Evolutionary conservation across 2,113 vertebrate species (phyloP).

Genomic region (Sardina pilchardus): DNA sequence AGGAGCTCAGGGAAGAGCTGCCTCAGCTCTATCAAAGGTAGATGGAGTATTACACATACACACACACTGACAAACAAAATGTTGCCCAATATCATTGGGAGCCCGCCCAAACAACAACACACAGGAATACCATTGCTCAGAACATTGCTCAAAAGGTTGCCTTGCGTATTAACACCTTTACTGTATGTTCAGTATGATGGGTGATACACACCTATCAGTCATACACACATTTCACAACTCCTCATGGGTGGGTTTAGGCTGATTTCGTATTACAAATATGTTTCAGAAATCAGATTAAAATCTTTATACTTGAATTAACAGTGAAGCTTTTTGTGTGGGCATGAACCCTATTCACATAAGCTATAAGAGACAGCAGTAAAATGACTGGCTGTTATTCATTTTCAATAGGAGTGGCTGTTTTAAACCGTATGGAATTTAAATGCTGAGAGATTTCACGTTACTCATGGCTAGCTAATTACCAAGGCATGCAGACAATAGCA

Average conservation of each 20-base stretch:
- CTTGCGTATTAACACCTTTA: too few species aligned
- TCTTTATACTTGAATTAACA: neutral
- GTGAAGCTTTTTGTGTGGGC: neutral
- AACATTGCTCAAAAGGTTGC: too few species aligned
- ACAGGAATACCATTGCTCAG: too few species aligned
- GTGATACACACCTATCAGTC: neutral
- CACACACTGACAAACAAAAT: neutral
- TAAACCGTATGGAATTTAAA: neutral
- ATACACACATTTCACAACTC: neutral
- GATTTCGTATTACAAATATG: neutral
- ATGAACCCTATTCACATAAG: too few species aligned
- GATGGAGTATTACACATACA: neutral
- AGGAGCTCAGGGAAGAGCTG: slow-evolving; percentile 87
- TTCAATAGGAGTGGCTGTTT: too few species aligned
- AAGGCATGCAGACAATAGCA: neutral
- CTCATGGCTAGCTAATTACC: neutral
- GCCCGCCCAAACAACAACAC: too few species aligned
- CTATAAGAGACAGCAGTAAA: too few species aligned
- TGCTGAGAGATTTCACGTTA: neutral
- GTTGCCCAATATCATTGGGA: too few species aligned
- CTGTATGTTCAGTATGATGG: neutral
- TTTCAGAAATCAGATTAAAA: neutral
- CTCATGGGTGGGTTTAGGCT: too few species aligned
- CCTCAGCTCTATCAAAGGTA: slow-evolving; percentile 89
- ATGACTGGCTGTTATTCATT: too few species aligned